Conservation (phyloP, 2,797 vertebrate species). For the Toxotes lorentzi region DNA sequence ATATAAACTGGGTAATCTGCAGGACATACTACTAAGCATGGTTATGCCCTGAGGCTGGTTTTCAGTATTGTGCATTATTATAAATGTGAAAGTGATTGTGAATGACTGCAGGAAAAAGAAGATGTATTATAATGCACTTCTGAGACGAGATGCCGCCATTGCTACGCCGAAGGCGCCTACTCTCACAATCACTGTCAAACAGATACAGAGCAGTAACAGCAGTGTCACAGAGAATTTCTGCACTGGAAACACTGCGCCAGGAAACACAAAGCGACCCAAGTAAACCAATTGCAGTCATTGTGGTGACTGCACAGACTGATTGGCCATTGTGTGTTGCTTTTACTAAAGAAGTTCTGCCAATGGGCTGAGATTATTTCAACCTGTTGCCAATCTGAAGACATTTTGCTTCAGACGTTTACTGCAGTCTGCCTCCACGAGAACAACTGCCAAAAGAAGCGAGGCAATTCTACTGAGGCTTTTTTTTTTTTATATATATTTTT, state of each 20-base stretch:
- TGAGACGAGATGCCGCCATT: background rate
- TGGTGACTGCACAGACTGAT: background rate
- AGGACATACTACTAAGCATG: background rate
- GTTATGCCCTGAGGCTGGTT: background rate
- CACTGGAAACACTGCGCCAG: background rate
- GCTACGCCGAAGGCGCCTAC: background rate
- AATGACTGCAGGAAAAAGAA: background rate
- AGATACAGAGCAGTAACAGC: background rate
- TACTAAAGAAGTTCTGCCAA: background rate
- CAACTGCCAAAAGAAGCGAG: background rate
- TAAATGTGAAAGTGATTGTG: background rate
- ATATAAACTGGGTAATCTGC: background rate
- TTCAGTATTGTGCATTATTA: background rate
- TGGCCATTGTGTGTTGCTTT: background rate
- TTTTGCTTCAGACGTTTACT: background rate
- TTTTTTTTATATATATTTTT: background rate
- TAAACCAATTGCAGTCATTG: background rate
- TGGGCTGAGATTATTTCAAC: background rate
- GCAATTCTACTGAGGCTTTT: background rate
- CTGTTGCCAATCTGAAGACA: background rate
- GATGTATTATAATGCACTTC: background rate
- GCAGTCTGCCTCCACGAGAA: background rate
- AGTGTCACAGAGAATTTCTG: background rate
- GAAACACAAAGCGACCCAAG: slow-evolving; percentile 5
- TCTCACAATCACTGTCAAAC: background rate